Percentiles rank a stretch among this genome's conserved stretches.
Evolutionary conservation across 2,113 vertebrate species (phyloP).

Genomic region (Cyanoliseus patagonus): DNA sequence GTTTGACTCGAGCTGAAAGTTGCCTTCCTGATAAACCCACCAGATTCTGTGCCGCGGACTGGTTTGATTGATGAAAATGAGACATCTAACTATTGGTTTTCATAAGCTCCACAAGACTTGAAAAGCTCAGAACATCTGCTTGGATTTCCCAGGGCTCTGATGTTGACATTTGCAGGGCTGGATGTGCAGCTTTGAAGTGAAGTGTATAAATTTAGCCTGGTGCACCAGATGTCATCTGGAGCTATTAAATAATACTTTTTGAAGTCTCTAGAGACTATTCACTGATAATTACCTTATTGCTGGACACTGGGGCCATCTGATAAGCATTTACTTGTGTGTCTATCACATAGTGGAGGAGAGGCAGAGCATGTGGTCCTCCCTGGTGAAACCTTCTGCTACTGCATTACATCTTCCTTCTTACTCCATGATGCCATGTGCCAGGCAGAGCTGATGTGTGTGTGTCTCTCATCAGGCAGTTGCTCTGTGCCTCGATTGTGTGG

Average conservation of each 20-base stretch:
- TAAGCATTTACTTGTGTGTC: neutral
- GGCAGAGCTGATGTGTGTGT: accelerated
- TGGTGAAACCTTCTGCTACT: neutral
- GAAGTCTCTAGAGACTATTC: neutral
- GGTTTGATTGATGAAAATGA: neutral
- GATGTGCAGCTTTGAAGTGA: conserved; percentile 11
- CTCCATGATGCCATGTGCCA: accelerated
- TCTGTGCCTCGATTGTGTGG: accelerated
- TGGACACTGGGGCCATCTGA: neutral
- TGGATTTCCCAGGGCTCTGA: neutral
- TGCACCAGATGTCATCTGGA: neutral
- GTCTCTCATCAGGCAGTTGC: neutral
- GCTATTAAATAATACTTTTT: neutral
- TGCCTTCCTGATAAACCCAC: neutral
- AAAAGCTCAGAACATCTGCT: conserved; percentile 34
- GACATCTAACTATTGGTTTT: neutral
- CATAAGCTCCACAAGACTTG: neutral
- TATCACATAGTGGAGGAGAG: neutral
- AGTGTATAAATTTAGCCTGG: neutral
- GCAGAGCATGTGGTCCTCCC: accelerated
- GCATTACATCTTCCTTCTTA: neutral
- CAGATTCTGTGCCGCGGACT: neutral
- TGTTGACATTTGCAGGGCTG: conserved; percentile 18
- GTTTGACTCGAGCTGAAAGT: neutral
- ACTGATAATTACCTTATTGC: neutral